These are phyloP conservation scores for Drosophila ezoana DNA, from an alignment of 2,888 invertebrate genomes.

Conservation along the genomic window DNA sequence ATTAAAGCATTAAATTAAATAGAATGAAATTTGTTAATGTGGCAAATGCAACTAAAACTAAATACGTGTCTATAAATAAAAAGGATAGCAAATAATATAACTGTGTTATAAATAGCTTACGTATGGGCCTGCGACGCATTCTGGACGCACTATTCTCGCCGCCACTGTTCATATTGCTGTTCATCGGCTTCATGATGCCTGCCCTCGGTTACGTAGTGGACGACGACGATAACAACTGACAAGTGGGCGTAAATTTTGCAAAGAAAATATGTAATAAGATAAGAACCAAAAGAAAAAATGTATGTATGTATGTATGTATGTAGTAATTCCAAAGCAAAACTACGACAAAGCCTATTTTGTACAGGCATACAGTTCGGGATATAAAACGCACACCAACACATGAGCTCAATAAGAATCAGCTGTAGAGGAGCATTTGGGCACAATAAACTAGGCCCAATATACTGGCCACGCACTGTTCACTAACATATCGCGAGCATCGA, in stretches of 20 bases:
- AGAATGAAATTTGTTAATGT: slow-evolving; percentile 12
- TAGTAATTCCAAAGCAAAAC: slow-evolving; percentile 37
- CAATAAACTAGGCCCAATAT: slow-evolving; percentile 18
- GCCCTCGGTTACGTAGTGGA: slow-evolving; percentile 37
- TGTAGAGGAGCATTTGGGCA: neutral
- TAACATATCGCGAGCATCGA: neutral
- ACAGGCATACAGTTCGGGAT: slow-evolving; percentile 14
- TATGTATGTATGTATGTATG: slow-evolving; percentile 29
- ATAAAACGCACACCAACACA: slow-evolving; percentile 14
- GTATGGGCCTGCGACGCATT: slow-evolving; percentile 76
- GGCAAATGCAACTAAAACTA: slow-evolving; percentile 30
- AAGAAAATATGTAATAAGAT: slow-evolving; percentile 58
- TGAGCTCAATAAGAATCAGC: neutral
- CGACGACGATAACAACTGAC: slow-evolving; percentile 38
- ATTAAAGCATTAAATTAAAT: slow-evolving; percentile 26
- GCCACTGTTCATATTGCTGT: slow-evolving; percentile 64
- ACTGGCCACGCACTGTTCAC: slow-evolving; percentile 29
- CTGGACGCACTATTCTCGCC: slow-evolving; percentile 69
- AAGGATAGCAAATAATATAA: slow-evolving; percentile 31
- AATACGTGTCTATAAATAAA: slow-evolving; percentile 46
- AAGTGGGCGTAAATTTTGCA: slow-evolving; percentile 63
- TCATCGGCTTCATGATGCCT: slow-evolving; percentile 62
- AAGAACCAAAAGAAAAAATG: slow-evolving; percentile 60
- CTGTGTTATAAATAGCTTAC: slow-evolving; percentile 74
- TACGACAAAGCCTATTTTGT: slow-evolving; percentile 27